Evolutionary conservation across 2,113 vertebrate genomes (phyloP).

Genomic region (Eonycteris spelaea): DNA sequence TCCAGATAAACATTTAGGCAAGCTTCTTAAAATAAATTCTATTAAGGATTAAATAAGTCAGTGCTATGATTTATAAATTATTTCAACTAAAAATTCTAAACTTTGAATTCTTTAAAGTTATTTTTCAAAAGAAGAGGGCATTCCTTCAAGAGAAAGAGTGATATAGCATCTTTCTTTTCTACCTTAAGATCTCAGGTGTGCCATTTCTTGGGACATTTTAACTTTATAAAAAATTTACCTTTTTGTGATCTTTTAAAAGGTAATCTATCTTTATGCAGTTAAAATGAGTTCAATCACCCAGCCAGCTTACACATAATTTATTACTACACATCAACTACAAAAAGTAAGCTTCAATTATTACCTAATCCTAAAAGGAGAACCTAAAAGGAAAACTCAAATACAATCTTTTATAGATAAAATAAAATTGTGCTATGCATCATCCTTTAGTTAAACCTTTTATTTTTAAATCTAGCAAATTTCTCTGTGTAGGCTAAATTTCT

Average conservation of each 20-base stretch:
- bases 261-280: neutral
- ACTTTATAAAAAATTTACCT: neutral
- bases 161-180: neutral
- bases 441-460: constrained; percentile 52
- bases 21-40: constrained; percentile 76
- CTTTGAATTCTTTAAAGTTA: neutral
- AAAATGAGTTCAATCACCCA: constrained; percentile 26
- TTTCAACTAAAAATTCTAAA: constrained; percentile 33
- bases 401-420: constrained; percentile 39
- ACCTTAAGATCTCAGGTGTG: neutral
- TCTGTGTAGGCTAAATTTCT: constrained; percentile 70
- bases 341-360: constrained; percentile 30
- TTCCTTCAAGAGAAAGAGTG: neutral
- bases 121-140: neutral
- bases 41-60: constrained; percentile 9
- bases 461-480: constrained; percentile 12
- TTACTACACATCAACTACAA: neutral
- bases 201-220: neutral
- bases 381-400: constrained; percentile 27
- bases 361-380: constrained; percentile 35
- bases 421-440: neutral
- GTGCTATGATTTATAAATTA: neutral
- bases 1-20: constrained; percentile 75
- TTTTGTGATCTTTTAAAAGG: neutral
- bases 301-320: neutral